phyloP scores from a whole-genome alignment of 1,140 invertebrate species.

The Drosophila azteca region DNA sequence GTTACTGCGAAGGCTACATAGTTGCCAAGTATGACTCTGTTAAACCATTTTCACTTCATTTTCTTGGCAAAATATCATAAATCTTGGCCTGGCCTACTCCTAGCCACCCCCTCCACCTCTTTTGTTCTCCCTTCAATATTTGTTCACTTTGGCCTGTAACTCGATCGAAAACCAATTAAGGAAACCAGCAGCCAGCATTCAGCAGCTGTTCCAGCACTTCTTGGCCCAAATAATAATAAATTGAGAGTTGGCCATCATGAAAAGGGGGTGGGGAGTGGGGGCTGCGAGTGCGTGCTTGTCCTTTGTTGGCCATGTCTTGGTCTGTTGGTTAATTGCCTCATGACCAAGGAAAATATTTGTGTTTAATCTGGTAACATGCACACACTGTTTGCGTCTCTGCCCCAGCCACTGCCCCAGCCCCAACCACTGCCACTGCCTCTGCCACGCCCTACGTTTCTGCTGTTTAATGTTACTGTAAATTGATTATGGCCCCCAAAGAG shows the following conservation, averaged over 20 bases:
- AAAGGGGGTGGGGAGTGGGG: slow-evolving; percentile 22
- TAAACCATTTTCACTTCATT: neutral
- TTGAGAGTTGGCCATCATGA: slow-evolving; percentile 60
- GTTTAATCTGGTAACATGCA: slow-evolving; percentile 64
- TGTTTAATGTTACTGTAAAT: slow-evolving; percentile 61
- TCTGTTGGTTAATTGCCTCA: slow-evolving; percentile 55
- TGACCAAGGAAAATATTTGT: slow-evolving; percentile 73
- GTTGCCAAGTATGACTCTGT: no score
- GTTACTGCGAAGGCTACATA: no score
- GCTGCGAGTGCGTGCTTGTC: neutral
- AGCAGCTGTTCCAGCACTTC: slow-evolving; percentile 14
- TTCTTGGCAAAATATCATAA: slow-evolving; percentile 1
- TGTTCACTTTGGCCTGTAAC: slow-evolving; percentile 1
- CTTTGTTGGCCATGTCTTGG: slow-evolving; percentile 46
- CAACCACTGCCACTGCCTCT: no score
- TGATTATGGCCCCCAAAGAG: slow-evolving; percentile 54
- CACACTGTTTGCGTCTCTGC: slow-evolving; percentile 27
- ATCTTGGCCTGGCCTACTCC: slow-evolving; percentile 1
- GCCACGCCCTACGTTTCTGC: no score
- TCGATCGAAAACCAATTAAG: slow-evolving; percentile 64
- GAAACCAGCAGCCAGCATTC: slow-evolving; percentile 8
- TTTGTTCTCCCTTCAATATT: no score
- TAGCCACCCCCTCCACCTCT: no score
- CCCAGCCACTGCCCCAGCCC: no score
- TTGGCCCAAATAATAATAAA: slow-evolving; percentile 65